Base-by-base conservation (phyloP, 1,140 invertebrate species). In the Calycopis cecrops region DNA sequence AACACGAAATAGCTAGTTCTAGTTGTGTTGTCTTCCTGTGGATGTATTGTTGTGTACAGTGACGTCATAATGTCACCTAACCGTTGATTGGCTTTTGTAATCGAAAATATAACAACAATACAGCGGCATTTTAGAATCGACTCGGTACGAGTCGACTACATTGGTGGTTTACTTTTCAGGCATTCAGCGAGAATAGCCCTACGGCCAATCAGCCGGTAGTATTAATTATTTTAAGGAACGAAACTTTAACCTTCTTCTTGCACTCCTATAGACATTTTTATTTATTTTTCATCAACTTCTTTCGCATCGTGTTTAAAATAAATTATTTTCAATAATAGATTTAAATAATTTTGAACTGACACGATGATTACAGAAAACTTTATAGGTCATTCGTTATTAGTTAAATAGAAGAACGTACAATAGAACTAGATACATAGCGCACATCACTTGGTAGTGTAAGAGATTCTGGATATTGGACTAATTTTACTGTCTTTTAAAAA, bases 171-270 rank as follows among this genome's bases (percentile, higher is more conserved):
- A 87, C 84, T 87, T 91, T 91, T 89, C 90, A 91, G 90, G 89
- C 89, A 82, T 91, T 88, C 87, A 89, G 85, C 90, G 89, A 90
- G 88, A 91, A 90, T 91, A 92, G 90, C 88, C 90, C 91, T 85
- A 88, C 90, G 87, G 89, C 89, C 85, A 90, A 89, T 89, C 89
- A 91, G 89, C 90, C 90, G 90, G 90, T 91, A 91, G 85, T 88
- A 88, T 86, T 86, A 73, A 76, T 79, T 80, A 80, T 77, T 83
- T 81, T 85, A 87, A 73, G 77, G 81, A 87, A 80, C 83, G 80
- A 84, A 77, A 74, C 59, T 79, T 79, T 79, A 61, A 79, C 55
- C 72, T 85, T 78, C 80, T 85, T 84, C 76, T 78, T 87, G 83
- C 83, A 87, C 83, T 85, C 62, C 76, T 76, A 67, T 86, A 85